Conservation (phyloP, 2,113 vertebrate species). For the Gila orcuttii region DNA sequence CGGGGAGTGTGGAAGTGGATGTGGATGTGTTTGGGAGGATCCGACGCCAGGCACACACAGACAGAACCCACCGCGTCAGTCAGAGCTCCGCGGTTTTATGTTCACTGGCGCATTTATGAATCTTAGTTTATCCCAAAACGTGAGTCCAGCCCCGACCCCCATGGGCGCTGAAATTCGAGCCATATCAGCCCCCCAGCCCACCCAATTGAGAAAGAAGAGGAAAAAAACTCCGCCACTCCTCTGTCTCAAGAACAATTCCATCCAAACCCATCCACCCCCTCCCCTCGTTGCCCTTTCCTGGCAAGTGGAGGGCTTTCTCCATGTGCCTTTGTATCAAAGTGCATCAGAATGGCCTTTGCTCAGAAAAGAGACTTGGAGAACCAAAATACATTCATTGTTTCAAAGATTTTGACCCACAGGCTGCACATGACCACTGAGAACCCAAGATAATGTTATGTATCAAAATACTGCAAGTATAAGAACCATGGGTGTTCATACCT, state of each 20-base stretch:
- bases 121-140: slow-evolving; percentile 85
- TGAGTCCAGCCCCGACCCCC: slow-evolving; percentile 84
- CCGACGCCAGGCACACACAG: slow-evolving; percentile 81
- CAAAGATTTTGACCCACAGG: background rate
- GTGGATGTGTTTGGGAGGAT: slow-evolving; percentile 71
- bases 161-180: slow-evolving; percentile 81
- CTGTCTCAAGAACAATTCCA: slow-evolving; percentile 60
- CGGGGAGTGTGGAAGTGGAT: slow-evolving; percentile 61
- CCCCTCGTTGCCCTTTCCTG: slow-evolving; percentile 45
- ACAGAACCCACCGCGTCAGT: slow-evolving; percentile 80
- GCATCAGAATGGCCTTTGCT: slow-evolving; percentile 31
- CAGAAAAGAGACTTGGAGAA: slow-evolving; percentile 24
- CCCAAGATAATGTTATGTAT: background rate
- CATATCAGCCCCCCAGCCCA: slow-evolving; percentile 72
- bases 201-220: slow-evolving; percentile 50
- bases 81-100: slow-evolving; percentile 84
- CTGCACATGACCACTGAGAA: background rate
- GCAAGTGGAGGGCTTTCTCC: slow-evolving; percentile 27
- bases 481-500: background rate
- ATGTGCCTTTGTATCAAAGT: slow-evolving; percentile 23
- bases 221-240: slow-evolving; percentile 49
- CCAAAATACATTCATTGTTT: background rate
- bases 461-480: background rate
- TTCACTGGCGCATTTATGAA: slow-evolving; percentile 79
- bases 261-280: slow-evolving; percentile 65